A percentile compares a stretch with the other conserved stretches of the same genome.
Evolutionary conservation across 2,888 invertebrate genomes (phyloP).

Genomic region (Molorchus minor): DNA sequence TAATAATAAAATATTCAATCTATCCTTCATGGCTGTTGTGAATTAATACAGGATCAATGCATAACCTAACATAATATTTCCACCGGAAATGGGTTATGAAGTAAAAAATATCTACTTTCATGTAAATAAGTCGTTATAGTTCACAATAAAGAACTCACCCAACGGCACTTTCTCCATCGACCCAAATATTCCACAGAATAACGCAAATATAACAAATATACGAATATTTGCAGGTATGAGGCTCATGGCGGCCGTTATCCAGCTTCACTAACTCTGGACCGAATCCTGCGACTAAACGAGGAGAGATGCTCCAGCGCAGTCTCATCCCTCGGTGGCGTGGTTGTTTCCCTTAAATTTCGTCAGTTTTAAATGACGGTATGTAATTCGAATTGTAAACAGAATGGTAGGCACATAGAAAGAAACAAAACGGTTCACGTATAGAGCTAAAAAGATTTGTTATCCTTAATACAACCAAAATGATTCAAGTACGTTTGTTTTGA

Average conservation of each 20-base stretch:
- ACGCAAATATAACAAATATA: slow-evolving; percentile 53
- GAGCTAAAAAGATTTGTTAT: too few relatives aligned
- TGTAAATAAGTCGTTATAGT: not conserved
- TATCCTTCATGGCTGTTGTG: not conserved
- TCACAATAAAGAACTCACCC: slow-evolving; percentile 51
- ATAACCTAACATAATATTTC: not conserved
- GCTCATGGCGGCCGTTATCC: slow-evolving; percentile 55
- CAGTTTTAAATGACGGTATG: too few relatives aligned
- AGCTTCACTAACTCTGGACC: slow-evolving; percentile 59
- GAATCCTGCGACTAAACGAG: slow-evolving; percentile 55
- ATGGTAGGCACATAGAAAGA: too few relatives aligned
- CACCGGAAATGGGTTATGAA: not conserved
- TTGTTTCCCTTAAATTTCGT: too few relatives aligned
- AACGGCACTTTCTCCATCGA: slow-evolving; percentile 59
- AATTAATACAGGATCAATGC: not conserved
- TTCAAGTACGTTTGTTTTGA: too few relatives aligned
- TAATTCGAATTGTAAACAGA: too few relatives aligned
- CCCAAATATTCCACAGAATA: slow-evolving; percentile 48
- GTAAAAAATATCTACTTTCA: not conserved
- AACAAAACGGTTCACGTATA: too few relatives aligned
- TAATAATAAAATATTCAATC: not conserved
- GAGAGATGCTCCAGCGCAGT: slow-evolving; percentile 55
- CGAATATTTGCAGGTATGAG: slow-evolving; percentile 46
- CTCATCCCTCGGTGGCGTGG: too few relatives aligned
- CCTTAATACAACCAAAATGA: too few relatives aligned